Conservation (phyloP, 2,888 invertebrate species). For the Lithophane ornitopus region DNA sequence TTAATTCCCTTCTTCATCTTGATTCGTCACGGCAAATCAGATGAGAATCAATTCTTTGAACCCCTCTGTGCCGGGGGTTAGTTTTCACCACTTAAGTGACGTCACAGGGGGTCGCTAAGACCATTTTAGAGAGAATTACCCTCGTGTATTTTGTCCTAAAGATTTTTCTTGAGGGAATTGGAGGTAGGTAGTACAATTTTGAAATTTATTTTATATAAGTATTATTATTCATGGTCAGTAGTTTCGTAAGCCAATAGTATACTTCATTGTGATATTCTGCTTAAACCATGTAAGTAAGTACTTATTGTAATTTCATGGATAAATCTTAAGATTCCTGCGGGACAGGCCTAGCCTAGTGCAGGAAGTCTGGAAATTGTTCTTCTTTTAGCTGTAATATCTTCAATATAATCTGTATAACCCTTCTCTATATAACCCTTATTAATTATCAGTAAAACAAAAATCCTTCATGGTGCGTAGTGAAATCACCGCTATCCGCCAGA, state of each 20-base stretch:
- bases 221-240: neutral
- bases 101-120: constrained; percentile 44
- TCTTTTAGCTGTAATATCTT: neutral
- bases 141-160: constrained; percentile 25
- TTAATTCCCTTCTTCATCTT: constrained; percentile 29
- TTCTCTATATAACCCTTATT: too few species aligned
- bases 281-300: too few species aligned
- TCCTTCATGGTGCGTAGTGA: neutral
- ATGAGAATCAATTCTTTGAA: constrained; percentile 51
- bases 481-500: too few species aligned
- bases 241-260: neutral
- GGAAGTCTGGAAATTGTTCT: neutral
- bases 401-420: too few species aligned
- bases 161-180: neutral
- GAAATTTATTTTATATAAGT: neutral
- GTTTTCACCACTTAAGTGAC: constrained; percentile 53
- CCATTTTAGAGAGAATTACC: constrained; percentile 35
- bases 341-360: too few species aligned
- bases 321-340: too few species aligned
- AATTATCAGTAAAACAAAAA: too few species aligned
- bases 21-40: constrained; percentile 58
- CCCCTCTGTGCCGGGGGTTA: constrained; percentile 47
- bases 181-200: too few species aligned
- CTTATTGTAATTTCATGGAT: neutral
- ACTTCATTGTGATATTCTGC: too few species aligned